phyloP scores from a whole-genome alignment of 2,113 vertebrate genomes.

The Varanus salvator region DNA sequence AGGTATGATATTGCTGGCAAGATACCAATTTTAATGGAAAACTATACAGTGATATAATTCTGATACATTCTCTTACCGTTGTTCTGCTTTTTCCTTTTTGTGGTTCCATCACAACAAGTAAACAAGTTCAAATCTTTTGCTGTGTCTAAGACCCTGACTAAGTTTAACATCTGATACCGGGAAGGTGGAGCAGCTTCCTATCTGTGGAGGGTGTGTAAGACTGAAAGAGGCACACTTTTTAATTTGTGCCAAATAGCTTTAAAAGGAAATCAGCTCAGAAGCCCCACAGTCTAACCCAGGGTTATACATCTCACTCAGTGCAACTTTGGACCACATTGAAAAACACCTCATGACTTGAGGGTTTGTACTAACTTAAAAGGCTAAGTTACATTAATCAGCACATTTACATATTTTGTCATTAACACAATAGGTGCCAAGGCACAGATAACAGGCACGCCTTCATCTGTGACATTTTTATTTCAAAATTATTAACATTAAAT shows the following conservation, averaged over 20 bases:
- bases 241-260: slow-evolving; percentile 65
- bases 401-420: background rate
- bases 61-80: slow-evolving; percentile 67
- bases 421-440: background rate
- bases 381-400: background rate
- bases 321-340: background rate
- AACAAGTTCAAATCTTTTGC: slow-evolving; percentile 44
- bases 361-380: background rate
- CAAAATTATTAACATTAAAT: slow-evolving; percentile 4
- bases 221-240: slow-evolving; percentile 62
- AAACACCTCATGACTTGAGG: background rate
- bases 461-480: background rate
- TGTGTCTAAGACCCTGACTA: slow-evolving; percentile 53
- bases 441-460: background rate
- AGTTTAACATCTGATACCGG: slow-evolving; percentile 64
- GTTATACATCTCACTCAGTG: background rate
- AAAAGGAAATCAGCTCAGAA: slow-evolving; percentile 62
- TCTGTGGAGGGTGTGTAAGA: slow-evolving; percentile 68
- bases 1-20: slow-evolving; percentile 39
- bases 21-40: slow-evolving; percentile 50
- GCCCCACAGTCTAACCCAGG: slow-evolving; percentile 51
- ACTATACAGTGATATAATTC: slow-evolving; percentile 50
- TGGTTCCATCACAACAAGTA: slow-evolving; percentile 47
- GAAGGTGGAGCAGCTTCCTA: slow-evolving; percentile 62
- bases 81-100: slow-evolving; percentile 53